Base-by-base conservation (phyloP, 2,797 vertebrate species). In the Podarcis lilfordi region DNA sequence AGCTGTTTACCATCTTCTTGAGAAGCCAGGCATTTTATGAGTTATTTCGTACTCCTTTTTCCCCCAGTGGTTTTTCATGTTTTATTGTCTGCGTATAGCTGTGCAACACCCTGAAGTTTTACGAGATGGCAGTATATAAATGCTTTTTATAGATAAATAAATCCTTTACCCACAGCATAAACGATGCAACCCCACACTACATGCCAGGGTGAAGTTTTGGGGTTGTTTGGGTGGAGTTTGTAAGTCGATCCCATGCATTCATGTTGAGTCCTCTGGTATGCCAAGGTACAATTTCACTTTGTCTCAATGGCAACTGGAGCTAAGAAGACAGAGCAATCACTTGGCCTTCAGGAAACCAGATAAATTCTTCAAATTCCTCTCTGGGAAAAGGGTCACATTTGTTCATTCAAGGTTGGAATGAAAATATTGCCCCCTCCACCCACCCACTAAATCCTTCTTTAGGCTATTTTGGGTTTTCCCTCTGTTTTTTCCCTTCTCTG, bases 301-400 rank as follows among this genome's bases (percentile, higher is more conserved):
- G 43, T 74, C 43, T 84, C 37, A 17, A 4, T 29, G 66, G 82
- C 69, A 32, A 64, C 66, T 43, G 76, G 7, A 84, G 37, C 81
- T 77, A 83, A 43, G 32, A 81, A 61, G 43, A 71, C 45, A 37
- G 75, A 35, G 45, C 84, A 85, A 75, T 86, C 77, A 80, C 29
- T 69, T 82, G 85, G 84, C 88, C 87, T 82, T 27, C 88, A 68
- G 92, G 84, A 90, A 89, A 92, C 71, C 87, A 86, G 88, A 81
- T 75, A 92, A 89, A 93, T 92, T 89, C 88, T 79, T 92, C 68
- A 81, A 85, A 91, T 93, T 95, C 90, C 83, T 92, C 76, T 80
- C 72, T 66, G 55, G 21, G 45, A 82, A 55, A 89, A 89, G 88
- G 82, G 78, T 85, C 86, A 32, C 5, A 8, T 72, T 81, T 89